Base-by-base conservation (phyloP, 2,888 invertebrate species). In the Actias luna region DNA sequence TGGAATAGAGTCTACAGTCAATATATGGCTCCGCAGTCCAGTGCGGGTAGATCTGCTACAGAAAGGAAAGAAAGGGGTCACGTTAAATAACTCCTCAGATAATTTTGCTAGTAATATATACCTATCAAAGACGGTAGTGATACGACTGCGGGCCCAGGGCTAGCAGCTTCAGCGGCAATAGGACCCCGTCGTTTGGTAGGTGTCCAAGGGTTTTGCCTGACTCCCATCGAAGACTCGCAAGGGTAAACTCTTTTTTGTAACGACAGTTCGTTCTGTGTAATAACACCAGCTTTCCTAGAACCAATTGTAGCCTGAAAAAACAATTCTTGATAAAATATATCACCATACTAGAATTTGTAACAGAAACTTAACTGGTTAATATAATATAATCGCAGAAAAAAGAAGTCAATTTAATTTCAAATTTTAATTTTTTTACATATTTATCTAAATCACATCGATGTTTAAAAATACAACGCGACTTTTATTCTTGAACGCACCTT, bases 71-170 rank as follows among this genome's bases (percentile, higher is more conserved):
- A n/a, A n/a, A n/a, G n/a, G n/a, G n/a, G n/a, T n/a, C n/a, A n/a
- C n/a, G n/a, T n/a, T n/a, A n/a, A n/a, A n/a, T n/a, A n/a, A n/a
- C n/a, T n/a, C n/a, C n/a, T n/a, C n/a, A n/a, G n/a, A n/a, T n/a
- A n/a, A n/a, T n/a, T n/a, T n/a, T n/a, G n/a, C n/a, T 50, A 25
- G 25, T 46, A 22, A 39, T 31, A 3, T 66, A 92, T 89, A 97
- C 98, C 98, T 80, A 97, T 96, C 67, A 96, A 94, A 42, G 96
- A 94, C 57, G 96, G 97, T 71, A 98, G 88, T 63, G 95, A 94
- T 5, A 98, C 97, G 69, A 96, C 96, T 25, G 98, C 98, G 35
- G 98, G 98, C 64, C 98, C 98, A 25, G 98, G 98, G 78, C 97
- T 97, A n/a, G 89, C 86, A 63, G 94, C 93, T 90, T 98, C 98